These are phyloP conservation scores for Ptychochromis oligacanthus DNA, from an alignment of 2,113 vertebrate species.

Conservation along the genomic window DNA sequence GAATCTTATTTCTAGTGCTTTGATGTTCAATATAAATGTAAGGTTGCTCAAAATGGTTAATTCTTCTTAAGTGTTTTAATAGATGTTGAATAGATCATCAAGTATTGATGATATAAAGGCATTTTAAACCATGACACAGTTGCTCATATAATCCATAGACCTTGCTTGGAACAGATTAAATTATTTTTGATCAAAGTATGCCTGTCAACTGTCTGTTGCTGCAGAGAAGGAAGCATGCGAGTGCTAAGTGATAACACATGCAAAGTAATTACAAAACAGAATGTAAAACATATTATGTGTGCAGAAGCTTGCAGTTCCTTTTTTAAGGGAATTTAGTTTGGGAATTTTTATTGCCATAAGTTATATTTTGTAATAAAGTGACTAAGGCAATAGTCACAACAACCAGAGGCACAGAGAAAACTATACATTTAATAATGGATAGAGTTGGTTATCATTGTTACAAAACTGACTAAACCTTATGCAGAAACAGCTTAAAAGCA, in stretches of 20 bases:
- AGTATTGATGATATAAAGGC: neutral
- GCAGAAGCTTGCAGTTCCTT: neutral
- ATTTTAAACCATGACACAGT: neutral
- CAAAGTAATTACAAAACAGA: neutral
- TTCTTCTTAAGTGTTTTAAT: neutral
- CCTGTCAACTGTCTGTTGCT: constrained; percentile 5
- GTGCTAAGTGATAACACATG: neutral
- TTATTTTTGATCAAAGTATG: constrained; percentile 22
- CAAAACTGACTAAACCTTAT: too few relatives aligned
- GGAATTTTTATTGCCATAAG: neutral
- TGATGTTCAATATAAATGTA: neutral
- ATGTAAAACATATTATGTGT: neutral
- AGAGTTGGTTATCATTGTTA: too few relatives aligned
- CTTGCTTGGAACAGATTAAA: constrained; percentile 16
- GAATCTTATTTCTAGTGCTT: neutral
- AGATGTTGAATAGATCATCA: neutral
- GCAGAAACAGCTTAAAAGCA: too few relatives aligned
- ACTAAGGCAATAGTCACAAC: too few relatives aligned
- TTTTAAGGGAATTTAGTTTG: neutral
- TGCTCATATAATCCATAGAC: constrained; percentile 12
- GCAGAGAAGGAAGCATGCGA: neutral
- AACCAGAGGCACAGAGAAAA: too few relatives aligned
- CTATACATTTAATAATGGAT: too few relatives aligned
- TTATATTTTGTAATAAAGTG: neutral
- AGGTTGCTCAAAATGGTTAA: neutral